Base-by-base conservation (phyloP, 2,113 vertebrate species). In the Nymphicus hollandicus region DNA sequence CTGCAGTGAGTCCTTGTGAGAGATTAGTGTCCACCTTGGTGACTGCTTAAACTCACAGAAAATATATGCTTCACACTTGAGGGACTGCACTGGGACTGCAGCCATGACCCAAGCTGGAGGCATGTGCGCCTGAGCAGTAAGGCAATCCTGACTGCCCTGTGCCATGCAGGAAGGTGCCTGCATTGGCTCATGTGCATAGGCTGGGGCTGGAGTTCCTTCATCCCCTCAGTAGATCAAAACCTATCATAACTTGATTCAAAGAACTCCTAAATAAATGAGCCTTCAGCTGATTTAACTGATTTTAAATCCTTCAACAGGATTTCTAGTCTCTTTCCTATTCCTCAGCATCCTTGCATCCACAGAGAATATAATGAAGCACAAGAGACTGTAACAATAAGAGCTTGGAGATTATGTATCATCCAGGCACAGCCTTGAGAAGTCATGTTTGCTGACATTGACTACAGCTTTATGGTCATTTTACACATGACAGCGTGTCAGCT, bases 371-470 rank as follows among this genome's bases (percentile, higher is more conserved):
- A 85, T 72, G 49, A 79, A 85, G 58, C 66, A 82, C 44, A 50
- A 50, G 76, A 88, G 69, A 80, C 55, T 80, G 60, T 35, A 73
- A 35, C 68, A 89, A 31, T 78, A 79, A 70, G 58, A 53, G 37
- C 22, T 55, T 19, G 24, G 71, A 77, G 93, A 66, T 89, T 80
- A 70, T 44, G 55, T 64, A 53, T 74, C 53, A 89, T 94, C 56
- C 71, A 85, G 91, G 85, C 85, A 80, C 49, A 88, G 79, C 91
- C 81, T 86, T 80, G 85, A 93, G 91, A 81, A 96, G 61, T 73
- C 53, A 4, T 35, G 66, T 95, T 96, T 85, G 94, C 91, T 96
- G 94, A 80, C 94, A 90, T 88, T 93, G 91, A 80, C 87, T 95
- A 63, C 79, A 87, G 63, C 76, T 94, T 91, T 91, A 85, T 0